These are phyloP conservation scores for Lithosia quadra DNA, from an alignment of 2,888 invertebrate species.

Conservation along the genomic window DNA sequence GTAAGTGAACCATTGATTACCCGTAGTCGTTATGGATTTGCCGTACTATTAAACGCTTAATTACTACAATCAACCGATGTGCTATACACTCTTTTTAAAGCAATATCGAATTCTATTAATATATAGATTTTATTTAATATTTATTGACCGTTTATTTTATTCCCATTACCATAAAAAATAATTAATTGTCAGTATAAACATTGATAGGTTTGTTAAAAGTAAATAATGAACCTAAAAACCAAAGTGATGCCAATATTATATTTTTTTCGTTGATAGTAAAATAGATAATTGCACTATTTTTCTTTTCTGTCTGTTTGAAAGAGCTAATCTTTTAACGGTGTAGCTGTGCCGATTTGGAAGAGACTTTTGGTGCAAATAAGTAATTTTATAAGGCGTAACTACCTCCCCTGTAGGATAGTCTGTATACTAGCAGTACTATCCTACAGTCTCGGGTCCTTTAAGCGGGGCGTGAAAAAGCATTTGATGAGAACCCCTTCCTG, in stretches of 20 bases:
- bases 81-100: not conserved
- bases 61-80: conserved; percentile 18
- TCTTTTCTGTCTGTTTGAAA: no score
- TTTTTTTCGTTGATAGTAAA: not conserved
- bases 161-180: not conserved
- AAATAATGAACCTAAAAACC: not conserved
- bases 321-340: no score
- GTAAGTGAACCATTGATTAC: no score
- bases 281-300: not conserved
- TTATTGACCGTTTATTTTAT: not conserved
- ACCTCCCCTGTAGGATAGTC: no score
- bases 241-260: not conserved
- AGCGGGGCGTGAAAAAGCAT: no score
- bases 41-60: conserved; percentile 31
- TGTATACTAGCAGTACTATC: no score
- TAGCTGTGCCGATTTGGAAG: no score
- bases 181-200: not conserved
- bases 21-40: conserved; percentile 39
- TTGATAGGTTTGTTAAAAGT: not conserved
- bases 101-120: not conserved
- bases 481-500: no score
- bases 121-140: not conserved
- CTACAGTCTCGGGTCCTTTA: no score
- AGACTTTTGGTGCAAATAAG: no score
- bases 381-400: no score